phyloP scores from a whole-genome alignment of 2,888 invertebrate genomes.

The Drosophila gaucha region DNA sequence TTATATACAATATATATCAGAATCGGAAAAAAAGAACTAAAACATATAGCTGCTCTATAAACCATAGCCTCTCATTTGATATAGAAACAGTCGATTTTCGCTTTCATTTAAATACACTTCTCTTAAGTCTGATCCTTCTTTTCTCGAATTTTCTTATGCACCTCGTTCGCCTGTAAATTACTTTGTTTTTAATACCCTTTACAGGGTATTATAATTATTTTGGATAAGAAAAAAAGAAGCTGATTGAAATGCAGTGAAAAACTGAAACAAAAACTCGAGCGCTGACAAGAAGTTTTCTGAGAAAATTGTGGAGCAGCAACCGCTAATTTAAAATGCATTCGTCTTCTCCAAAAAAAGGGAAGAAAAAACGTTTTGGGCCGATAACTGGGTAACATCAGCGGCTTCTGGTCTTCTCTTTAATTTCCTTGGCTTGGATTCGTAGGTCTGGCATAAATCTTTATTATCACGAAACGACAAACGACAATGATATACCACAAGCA shows the following conservation, averaged over 20 bases:
- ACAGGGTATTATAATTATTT: neutral
- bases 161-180: neutral
- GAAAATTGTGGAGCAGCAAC: constrained; percentile 45
- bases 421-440: constrained; percentile 5
- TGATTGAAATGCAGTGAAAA: constrained; percentile 13
- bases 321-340: constrained; percentile 77
- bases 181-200: neutral
- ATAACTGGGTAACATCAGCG: constrained; percentile 29
- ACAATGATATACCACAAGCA: constrained; percentile 57
- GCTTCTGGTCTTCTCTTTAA: constrained; percentile 48
- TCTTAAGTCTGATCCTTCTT: too few relatives aligned
- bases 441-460: constrained; percentile 66
- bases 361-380: constrained; percentile 20
- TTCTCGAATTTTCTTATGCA: too few relatives aligned
- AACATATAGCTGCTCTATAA: too few relatives aligned
- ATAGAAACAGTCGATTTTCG: too few relatives aligned
- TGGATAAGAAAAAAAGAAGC: neutral
- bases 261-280: constrained; percentile 4
- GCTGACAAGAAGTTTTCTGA: constrained; percentile 29
- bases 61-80: too few relatives aligned
- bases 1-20: too few relatives aligned
- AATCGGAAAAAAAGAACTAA: too few relatives aligned
- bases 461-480: constrained; percentile 63
- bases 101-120: too few relatives aligned
- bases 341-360: constrained; percentile 39